Conservation (phyloP, 2,888 invertebrate genomes). For the Pristionchus japonicus region DNA sequence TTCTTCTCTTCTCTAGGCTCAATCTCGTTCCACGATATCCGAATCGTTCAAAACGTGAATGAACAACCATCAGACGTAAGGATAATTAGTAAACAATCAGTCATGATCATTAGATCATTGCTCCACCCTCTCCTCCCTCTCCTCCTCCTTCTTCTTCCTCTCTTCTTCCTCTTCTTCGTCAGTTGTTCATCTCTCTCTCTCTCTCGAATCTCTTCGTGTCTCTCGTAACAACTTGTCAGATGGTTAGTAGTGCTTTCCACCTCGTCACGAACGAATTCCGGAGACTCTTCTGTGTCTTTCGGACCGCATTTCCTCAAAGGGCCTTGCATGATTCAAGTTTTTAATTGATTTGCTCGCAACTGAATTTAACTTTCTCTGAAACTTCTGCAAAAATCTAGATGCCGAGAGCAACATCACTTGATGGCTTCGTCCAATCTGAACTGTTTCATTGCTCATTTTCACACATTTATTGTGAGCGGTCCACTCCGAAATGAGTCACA, state of each 20-base stretch:
- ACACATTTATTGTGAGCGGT: neutral
- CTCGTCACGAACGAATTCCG: neutral
- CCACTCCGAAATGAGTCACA: neutral
- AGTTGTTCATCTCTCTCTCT: conserved; percentile 8
- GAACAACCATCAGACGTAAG: no score
- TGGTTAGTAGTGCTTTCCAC: conserved; percentile 6
- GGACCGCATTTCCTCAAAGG: neutral
- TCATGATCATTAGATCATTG: no score
- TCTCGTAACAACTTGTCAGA: conserved; percentile 36
- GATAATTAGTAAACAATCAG: no score
- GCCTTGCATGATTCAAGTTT: no score
- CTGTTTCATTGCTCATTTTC: neutral
- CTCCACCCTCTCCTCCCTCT: neutral
- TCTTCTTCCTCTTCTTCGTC: neutral
- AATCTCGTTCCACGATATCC: no score
- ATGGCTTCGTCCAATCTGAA: no score
- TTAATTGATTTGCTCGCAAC: no score
- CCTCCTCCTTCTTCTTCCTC: conserved; percentile 4
- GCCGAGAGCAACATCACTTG: no score
- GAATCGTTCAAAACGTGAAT: no score
- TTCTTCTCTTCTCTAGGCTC: neutral
- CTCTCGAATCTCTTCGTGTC: neutral
- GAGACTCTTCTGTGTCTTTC: neutral
- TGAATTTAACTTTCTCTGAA: no score
- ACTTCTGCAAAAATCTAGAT: neutral